Evolutionary conservation across 1,140 invertebrate genomes (phyloP), one percentile per base, ranked within the genome.

Genomic region (Psix sp.): DNA sequence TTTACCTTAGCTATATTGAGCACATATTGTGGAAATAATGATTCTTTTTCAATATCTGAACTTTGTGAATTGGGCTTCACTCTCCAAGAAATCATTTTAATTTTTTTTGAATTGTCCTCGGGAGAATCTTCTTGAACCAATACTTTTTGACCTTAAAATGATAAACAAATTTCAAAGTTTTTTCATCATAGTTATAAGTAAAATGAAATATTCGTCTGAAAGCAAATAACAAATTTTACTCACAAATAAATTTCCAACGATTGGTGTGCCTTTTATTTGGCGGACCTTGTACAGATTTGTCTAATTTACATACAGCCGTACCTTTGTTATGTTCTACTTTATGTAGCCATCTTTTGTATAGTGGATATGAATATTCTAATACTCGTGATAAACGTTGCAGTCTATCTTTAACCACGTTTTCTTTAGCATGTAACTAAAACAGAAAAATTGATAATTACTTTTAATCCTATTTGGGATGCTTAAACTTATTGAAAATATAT

Each of bases 191-290:
- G 4, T 7, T 24, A 7, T 24, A 24, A 24, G 3, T 4, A 24
- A 4, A 24, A 7, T 24, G 3, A 35, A 35, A 35, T 35, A 5
- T 35, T n/a, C n/a, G 11, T 5, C 3, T 35, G 3, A 35, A 6
- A 35, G 9, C 3, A 35, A 54, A 15, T 48, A 60, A 5, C 21
- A 36, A 56, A 31, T 11, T 33, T 9, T 63, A 84, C 82, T 86
- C 76, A 87, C 85, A 87, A 18, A 77, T 51, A 51, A 87, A 87
- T 48, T 86, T 86, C 84, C 84, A 87, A 36, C 84, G 79, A 67
- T 86, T 82, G 3, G 78, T 82, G 40, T 84, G 67, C 26, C 78
- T 77, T 26, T 78, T 76, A 21, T 81, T 73, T 15, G 81, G 70
- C 3, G 81, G 70, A 68, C 78, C 82, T 33, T 72, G 77, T 18